These are phyloP conservation scores for Aradophagus sp. DNA, from an alignment of 1,140 invertebrate species.

Conservation along the genomic window DNA sequence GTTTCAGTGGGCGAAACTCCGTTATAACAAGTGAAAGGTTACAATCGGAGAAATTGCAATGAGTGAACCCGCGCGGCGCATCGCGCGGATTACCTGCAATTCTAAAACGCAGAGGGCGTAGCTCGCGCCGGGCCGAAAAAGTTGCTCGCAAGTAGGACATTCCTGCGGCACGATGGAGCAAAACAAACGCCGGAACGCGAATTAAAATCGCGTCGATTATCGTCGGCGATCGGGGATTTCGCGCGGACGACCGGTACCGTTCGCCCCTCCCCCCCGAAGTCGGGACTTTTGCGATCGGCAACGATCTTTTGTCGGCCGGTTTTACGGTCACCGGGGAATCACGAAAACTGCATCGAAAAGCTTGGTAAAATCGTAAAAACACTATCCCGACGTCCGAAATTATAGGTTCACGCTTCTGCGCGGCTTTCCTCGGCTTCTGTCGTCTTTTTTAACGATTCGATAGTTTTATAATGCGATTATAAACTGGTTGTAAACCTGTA, in stretches of 20 bases:
- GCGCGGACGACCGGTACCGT: too few species aligned
- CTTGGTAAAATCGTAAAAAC: conserved; percentile 27
- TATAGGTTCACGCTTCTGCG: conserved; percentile 15
- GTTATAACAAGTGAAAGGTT: conserved; percentile 52
- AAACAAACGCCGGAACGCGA: too few species aligned
- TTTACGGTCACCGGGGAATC: conserved; percentile 6
- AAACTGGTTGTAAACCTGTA: conserved; percentile 37
- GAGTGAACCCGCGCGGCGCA: conserved; percentile 32
- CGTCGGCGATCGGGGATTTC: too few species aligned
- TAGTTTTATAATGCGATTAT: conserved; percentile 48
- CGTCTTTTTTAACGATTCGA: conserved; percentile 36
- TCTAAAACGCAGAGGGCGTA: conserved; percentile 8
- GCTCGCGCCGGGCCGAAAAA: too few species aligned
- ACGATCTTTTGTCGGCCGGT: too few species aligned
- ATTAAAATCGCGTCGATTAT: too few species aligned
- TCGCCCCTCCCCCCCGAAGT: too few species aligned
- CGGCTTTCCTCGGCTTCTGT: conserved; percentile 23
- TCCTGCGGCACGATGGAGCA: too few species aligned
- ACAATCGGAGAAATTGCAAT: conserved; percentile 47
- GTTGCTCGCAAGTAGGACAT: too few species aligned
- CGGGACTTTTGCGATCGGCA: too few species aligned
- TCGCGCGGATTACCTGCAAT: conserved; percentile 14
- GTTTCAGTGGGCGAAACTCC: conserved; percentile 29
- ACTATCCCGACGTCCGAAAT: conserved; percentile 30
- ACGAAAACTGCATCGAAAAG: conserved; percentile 4